Percentiles rank a stretch among this genome's conserved stretches.
Conservation (phyloP, 2,888 invertebrate species). For the Chydorus sphaericus region DNA sequence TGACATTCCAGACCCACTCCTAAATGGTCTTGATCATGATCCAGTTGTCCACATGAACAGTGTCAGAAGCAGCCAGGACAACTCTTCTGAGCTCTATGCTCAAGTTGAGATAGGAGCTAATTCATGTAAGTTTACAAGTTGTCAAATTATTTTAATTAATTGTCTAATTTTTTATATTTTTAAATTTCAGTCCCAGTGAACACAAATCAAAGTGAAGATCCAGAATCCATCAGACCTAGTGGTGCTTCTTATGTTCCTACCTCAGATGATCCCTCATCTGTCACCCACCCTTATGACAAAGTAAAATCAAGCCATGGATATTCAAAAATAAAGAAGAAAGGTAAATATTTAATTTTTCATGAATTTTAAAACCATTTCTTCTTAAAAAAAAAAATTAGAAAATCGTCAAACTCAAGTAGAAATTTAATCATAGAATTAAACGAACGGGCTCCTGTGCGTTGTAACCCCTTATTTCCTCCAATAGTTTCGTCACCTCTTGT, state of each 20-base stretch:
- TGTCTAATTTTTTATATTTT: no score
- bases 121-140: neutral
- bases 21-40: neutral
- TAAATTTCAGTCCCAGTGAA: neutral
- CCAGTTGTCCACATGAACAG: neutral
- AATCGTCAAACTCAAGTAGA: no score
- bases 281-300: constrained; percentile 9
- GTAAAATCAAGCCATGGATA: constrained; percentile 5
- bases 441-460: no score
- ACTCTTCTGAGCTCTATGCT: constrained; percentile 12
- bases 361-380: no score
- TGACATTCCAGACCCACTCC: constrained; percentile 7
- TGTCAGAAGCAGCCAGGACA: constrained; percentile 8
- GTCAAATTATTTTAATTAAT: no score
- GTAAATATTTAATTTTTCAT: no score
- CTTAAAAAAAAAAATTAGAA: no score
- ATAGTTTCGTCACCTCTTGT: no score
- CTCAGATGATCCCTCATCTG: neutral
- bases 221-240: neutral
- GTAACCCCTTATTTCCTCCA: no score
- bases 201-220: neutral
- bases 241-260: neutral
- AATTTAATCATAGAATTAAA: no score
- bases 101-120: constrained; percentile 10
- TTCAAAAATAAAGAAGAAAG: constrained; percentile 7